Percentiles rank a stretch among this genome's conserved stretches.
These are phyloP conservation scores for Xiphydria camelus DNA, from an alignment of 2,888 invertebrate species.

Conservation along the genomic window DNA sequence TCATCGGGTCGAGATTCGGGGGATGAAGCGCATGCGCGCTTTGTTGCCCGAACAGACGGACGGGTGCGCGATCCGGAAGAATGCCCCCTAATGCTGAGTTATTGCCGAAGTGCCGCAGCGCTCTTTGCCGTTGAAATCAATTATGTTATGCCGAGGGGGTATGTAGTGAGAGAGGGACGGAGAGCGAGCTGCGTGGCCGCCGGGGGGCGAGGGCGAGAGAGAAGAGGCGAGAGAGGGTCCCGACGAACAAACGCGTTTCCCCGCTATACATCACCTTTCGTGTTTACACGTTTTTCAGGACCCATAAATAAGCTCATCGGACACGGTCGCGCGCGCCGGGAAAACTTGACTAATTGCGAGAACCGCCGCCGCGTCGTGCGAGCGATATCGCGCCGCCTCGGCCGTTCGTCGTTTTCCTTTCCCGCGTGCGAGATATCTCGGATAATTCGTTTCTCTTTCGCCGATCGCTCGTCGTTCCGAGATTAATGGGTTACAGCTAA, in stretches of 20 bases:
- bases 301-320: conserved; percentile 30
- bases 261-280: conserved; percentile 28
- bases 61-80: conserved; percentile 27
- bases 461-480: conserved; percentile 28
- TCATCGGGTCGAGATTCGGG: conserved; percentile 28
- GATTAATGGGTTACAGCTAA: conserved; percentile 46
- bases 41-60: conserved; percentile 23
- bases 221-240: too few relatives aligned
- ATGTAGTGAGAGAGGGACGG: too few relatives aligned
- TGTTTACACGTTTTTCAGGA: conserved; percentile 31
- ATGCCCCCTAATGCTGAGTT: conserved; percentile 25
- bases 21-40: conserved; percentile 8
- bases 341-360: conserved; percentile 25
- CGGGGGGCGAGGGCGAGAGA: too few relatives aligned
- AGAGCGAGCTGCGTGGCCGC: too few relatives aligned
- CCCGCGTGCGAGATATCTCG: too few relatives aligned
- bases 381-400: neutral
- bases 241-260: conserved; percentile 18
- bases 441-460: too few relatives aligned
- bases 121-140: conserved; percentile 24
- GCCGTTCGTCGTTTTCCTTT: neutral
- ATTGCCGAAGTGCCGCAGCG: conserved; percentile 21
- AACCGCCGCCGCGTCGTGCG: conserved; percentile 8
- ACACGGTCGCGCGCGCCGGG: conserved; percentile 19
- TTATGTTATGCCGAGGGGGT: too few relatives aligned